Evolutionary conservation across 2,888 invertebrate species (phyloP).

Genomic region (Omphaloscelis lunosa): DNA sequence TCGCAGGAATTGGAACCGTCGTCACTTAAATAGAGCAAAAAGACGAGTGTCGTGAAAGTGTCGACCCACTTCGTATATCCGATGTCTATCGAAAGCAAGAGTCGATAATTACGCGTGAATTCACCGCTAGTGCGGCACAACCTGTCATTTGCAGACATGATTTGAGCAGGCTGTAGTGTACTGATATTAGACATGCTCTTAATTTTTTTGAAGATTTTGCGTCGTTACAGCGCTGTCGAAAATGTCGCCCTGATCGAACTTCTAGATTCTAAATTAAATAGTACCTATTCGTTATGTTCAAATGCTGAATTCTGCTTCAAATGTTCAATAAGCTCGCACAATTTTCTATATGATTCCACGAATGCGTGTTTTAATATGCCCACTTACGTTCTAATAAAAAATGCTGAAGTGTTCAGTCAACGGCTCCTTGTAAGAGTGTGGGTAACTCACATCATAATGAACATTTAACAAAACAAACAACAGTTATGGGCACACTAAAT

Average conservation of each 20-base stretch:
- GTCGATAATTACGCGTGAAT: conserved; percentile 72
- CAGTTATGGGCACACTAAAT: not conserved
- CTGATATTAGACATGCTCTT: conserved; percentile 7
- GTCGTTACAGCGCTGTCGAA: not conserved
- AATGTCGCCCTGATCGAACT: not conserved
- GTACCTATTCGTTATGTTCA: not conserved
- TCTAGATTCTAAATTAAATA: not conserved
- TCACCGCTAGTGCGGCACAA: conserved; percentile 54
- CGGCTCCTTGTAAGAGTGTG: no score
- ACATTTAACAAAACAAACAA: conserved; percentile 16
- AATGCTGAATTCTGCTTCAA: not conserved
- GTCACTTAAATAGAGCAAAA: conserved; percentile 52
- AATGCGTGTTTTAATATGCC: not conserved
- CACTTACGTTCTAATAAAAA: not conserved
- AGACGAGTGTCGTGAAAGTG: conserved; percentile 75
- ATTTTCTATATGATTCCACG: not conserved
- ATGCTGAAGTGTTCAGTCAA: not conserved
- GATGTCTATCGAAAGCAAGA: conserved; percentile 80
- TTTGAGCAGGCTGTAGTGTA: conserved; percentile 32
- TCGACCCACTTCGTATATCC: conserved; percentile 73
- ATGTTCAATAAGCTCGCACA: not conserved
- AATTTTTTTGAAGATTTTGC: not conserved
- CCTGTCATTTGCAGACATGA: conserved; percentile 54
- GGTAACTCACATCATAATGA: no score
- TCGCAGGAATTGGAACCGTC: conserved; percentile 25